These are phyloP conservation scores for Lasioglossum malachurum DNA, from an alignment of 2,888 invertebrate species.

Conservation along the genomic window DNA sequence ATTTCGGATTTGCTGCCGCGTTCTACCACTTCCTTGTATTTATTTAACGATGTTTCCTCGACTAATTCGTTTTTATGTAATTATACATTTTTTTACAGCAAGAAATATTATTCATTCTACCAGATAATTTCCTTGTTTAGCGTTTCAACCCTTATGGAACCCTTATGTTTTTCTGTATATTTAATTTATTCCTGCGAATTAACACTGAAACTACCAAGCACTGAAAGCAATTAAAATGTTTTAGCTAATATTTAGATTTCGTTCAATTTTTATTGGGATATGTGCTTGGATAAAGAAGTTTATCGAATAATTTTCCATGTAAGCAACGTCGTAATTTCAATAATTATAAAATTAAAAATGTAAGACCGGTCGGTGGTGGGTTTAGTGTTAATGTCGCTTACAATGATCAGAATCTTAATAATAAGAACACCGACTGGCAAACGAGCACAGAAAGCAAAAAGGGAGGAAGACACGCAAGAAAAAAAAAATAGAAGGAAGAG, in stretches of 20 bases:
- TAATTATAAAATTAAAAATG: too few species aligned
- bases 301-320: too few species aligned
- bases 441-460: neutral
- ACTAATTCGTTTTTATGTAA: too few species aligned
- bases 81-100: too few species aligned
- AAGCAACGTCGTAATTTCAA: too few species aligned
- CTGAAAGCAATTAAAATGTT: too few species aligned
- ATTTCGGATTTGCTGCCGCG: neutral
- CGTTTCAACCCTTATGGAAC: neutral
- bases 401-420: constrained; percentile 38
- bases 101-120: neutral
- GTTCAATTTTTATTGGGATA: too few species aligned
- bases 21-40: neutral
- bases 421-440: constrained; percentile 25
- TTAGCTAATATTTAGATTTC: too few species aligned
- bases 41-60: neutral
- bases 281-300: too few species aligned
- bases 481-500: neutral
- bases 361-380: too few species aligned
- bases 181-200: neutral
- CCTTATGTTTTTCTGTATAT: too few species aligned
- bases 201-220: too few species aligned
- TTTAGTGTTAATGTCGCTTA: neutral
- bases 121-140: neutral
- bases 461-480: neutral